Conservation (phyloP, 1,140 invertebrate genomes). For the Mizuhopecten yessoensis region DNA sequence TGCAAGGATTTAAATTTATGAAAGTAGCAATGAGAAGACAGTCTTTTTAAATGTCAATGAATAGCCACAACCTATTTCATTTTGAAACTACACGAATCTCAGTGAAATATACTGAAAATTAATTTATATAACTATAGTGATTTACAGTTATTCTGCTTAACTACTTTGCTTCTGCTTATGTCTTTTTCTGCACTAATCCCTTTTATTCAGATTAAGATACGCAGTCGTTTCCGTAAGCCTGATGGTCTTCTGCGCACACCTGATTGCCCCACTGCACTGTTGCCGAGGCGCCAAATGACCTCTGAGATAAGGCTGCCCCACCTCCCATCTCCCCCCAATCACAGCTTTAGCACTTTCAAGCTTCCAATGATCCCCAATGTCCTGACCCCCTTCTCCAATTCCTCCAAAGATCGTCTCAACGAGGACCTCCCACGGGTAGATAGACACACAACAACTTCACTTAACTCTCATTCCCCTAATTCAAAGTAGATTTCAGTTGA, state of each 20-base stretch:
- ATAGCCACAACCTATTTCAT: no score
- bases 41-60: no score
- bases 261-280: conserved; percentile 33
- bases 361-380: conserved; percentile 62
- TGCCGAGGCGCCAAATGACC: conserved; percentile 41
- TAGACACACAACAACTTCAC: conserved; percentile 4
- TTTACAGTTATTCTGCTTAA: no score
- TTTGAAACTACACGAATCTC: no score
- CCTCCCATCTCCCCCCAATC: not conserved
- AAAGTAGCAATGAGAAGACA: no score
- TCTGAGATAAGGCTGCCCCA: not conserved
- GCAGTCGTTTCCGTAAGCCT: conserved; percentile 58
- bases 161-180: no score
- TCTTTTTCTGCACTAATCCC: not conserved
- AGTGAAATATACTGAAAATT: no score
- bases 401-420: conserved; percentile 37
- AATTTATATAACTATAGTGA: no score
- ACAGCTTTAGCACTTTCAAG: conserved; percentile 28
- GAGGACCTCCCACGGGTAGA: conserved; percentile 37
- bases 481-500: no score
- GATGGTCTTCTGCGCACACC: conserved; percentile 60
- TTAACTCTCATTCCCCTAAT: not conserved
- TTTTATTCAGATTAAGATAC: conserved; percentile 61
- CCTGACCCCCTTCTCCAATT: conserved; percentile 60
- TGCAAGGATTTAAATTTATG: no score